Conservation (phyloP, 2,797 vertebrate genomes). For the Okamejei kenojei region DNA sequence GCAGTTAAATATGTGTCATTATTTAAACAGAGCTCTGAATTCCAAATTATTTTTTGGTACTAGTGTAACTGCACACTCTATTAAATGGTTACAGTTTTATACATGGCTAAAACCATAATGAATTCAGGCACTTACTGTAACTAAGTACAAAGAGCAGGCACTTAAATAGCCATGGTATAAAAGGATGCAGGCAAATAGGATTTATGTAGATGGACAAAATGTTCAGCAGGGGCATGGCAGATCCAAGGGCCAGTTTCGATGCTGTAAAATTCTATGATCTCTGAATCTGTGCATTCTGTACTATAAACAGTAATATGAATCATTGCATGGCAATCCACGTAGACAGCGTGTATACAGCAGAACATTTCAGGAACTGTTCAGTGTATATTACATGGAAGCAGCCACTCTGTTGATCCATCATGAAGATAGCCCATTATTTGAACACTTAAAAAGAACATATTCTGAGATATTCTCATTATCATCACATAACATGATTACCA, state of each 20-base stretch:
- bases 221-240: too few species aligned
- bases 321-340: neutral
- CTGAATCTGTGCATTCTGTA: neutral
- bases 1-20: too few species aligned
- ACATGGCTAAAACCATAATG: neutral
- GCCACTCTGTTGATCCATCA: neutral
- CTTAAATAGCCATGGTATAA: too few species aligned
- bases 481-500: neutral
- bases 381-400: neutral
- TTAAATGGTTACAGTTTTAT: neutral
- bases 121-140: neutral
- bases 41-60: neutral
- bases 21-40: neutral
- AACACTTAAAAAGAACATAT: neutral
- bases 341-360: neutral
- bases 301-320: neutral
- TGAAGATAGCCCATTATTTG: neutral
- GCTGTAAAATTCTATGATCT: too few species aligned
- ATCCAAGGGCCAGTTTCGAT: too few species aligned
- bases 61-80: neutral
- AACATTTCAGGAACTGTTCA: neutral
- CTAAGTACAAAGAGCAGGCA: too few species aligned
- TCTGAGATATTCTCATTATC: neutral
- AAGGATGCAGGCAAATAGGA: too few species aligned
- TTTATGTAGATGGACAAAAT: too few species aligned